Evolutionary conservation across 2,797 vertebrate species (phyloP), one percentile per base, ranked within the genome.

Genomic region (Coreius guichenoti): DNA sequence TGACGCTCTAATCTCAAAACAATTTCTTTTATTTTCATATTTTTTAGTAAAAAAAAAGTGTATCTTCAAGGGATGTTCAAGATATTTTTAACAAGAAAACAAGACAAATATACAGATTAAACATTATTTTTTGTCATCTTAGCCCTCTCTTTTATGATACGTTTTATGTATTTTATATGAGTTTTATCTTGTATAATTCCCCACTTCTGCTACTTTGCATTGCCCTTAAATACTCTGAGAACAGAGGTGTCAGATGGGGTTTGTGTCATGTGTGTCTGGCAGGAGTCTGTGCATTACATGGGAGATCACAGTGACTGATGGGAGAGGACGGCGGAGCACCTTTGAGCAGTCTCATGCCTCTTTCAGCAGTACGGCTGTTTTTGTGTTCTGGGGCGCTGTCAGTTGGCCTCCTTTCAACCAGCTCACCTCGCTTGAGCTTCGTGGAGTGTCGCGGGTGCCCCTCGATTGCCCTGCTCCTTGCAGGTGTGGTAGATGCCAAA

Each of bases 331-430:
- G 43, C 92, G 96, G 86, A 81, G 87, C 33, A 73, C 93, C 72
- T 86, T 95, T 73, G 92, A 96, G 86, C 94, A 95, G 51, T 91
- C 88, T 82, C 89, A 88, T 0, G 86, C 94, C 36, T 95, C 85
- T n/a, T 95, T 96, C 91, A 95, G 93, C 0, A 92, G 96, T 26
- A 95, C 95, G 0, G 96, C 96, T 54, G 85, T 96, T 88, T 95
- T 93, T 5, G 3, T 97, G 23, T 85, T 88, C 88, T 98, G 97
- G 97, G 90, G 90, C 21, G 88, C 90, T 89, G 90, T 88, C 82
- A 16, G 8, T 8, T 96, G 95, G 94, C 95, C 96, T 0, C 58
- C 47, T 83, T 92, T 96, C 61, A 88, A 92, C 11, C 67, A 90
- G 0, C 85, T 98, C 86, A 93, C 93, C 80, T 94, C 91, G 73